These are phyloP conservation scores for Teinopalpus imperialis DNA, from an alignment of 2,888 invertebrate species.

Conservation along the genomic window DNA sequence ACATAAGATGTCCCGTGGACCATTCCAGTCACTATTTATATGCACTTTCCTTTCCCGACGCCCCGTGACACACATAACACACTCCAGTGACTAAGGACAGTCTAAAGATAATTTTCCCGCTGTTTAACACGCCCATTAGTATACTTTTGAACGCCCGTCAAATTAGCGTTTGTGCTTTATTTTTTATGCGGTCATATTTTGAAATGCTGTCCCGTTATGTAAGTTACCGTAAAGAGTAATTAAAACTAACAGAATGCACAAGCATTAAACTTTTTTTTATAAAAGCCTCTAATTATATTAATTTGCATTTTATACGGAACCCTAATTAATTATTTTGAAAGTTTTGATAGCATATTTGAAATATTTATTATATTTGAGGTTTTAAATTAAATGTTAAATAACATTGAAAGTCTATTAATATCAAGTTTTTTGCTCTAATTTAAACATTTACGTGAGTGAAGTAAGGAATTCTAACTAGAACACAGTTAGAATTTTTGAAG, in stretches of 20 bases:
- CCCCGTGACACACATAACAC: conserved; percentile 64
- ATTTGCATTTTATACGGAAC: conserved; percentile 8
- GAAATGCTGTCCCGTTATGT: conserved; percentile 29
- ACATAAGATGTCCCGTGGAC: conserved; percentile 61
- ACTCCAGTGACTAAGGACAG: conserved; percentile 61
- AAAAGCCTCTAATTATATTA: not conserved
- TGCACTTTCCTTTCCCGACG: conserved; percentile 65
- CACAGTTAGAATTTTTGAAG: too few species aligned
- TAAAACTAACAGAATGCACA: conserved; percentile 20
- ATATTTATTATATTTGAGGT: too few species aligned
- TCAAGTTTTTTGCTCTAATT: too few species aligned
- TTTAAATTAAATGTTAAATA: too few species aligned
- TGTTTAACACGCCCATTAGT: conserved; percentile 33
- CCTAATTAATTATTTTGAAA: conserved; percentile 5
- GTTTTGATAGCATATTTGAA: too few species aligned
- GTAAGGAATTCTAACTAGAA: too few species aligned
- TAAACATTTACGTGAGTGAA: too few species aligned
- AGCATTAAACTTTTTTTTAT: conserved; percentile 9
- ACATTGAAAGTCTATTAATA: too few species aligned
- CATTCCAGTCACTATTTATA: conserved; percentile 66
- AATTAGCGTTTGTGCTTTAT: conserved; percentile 37
- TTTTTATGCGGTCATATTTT: conserved; percentile 29
- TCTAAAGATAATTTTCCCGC: conserved; percentile 54
- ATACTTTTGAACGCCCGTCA: conserved; percentile 32
- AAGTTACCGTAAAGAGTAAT: conserved; percentile 24